phyloP scores from a whole-genome alignment of 2,797 vertebrate genomes.

The Siniperca scherzeri region DNA sequence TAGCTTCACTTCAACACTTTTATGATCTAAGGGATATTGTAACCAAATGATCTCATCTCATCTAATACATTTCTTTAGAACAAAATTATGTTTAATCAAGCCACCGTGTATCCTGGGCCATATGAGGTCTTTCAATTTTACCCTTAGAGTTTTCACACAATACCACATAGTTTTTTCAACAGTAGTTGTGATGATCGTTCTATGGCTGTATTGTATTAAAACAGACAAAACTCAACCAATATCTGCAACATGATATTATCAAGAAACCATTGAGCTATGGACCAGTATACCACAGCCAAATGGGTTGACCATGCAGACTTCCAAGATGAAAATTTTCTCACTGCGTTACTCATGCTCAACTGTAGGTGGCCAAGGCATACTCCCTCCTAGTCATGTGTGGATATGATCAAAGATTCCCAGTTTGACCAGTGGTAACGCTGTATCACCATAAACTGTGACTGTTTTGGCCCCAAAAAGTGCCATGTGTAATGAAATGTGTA shows the following conservation, averaged over 20 bases:
- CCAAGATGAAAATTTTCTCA: neutral
- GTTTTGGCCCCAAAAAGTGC: neutral
- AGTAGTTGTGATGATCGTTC: neutral
- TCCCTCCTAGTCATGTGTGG: neutral
- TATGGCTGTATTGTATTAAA: neutral
- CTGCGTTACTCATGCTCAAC: neutral
- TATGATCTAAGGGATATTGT: neutral
- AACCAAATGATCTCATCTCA: neutral
- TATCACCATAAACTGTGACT: neutral
- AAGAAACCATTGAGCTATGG: neutral
- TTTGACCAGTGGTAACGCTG: neutral
- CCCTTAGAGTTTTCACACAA: neutral
- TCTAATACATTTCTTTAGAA: neutral
- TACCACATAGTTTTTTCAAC: neutral
- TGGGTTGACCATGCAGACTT: neutral
- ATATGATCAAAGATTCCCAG: constrained; percentile 16
- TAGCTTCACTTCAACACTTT: neutral
- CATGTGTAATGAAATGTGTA: neutral
- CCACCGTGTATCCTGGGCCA: neutral
- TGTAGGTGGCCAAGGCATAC: neutral
- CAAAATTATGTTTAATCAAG: neutral
- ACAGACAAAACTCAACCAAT: neutral
- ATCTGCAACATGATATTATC: neutral
- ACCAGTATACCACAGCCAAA: neutral
- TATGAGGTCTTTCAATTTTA: neutral